These are phyloP conservation scores for Formica exsecta DNA, from an alignment of 1,140 invertebrate genomes.

Conservation along the genomic window DNA sequence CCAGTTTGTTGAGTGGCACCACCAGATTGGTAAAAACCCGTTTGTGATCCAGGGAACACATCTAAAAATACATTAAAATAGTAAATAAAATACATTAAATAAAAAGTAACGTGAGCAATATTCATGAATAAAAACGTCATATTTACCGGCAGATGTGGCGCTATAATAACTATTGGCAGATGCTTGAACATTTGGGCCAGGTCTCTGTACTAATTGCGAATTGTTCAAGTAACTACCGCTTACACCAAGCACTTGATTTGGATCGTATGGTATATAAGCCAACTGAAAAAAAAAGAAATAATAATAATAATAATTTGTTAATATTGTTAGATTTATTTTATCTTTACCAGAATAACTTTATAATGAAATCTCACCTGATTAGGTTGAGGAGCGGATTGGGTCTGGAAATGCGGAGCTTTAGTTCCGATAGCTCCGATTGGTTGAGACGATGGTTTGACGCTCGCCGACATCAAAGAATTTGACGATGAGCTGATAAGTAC, in stretches of 20 bases:
- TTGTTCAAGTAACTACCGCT: slow-evolving; percentile 88
- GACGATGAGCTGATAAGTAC: slow-evolving; percentile 95
- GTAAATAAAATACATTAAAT: background rate
- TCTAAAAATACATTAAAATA: slow-evolving; percentile 72
- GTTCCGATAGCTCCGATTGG: slow-evolving; percentile 94
- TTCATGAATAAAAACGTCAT: background rate
- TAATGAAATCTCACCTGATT: slow-evolving; percentile 83
- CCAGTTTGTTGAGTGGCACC: slow-evolving; percentile 87
- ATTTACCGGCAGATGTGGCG: slow-evolving; percentile 86
- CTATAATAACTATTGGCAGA: slow-evolving; percentile 88
- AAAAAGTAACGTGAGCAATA: background rate
- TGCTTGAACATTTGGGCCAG: slow-evolving; percentile 86
- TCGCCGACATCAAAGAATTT: slow-evolving; percentile 96
- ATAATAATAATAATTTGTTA: background rate
- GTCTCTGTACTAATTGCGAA: slow-evolving; percentile 89
- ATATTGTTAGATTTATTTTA: background rate
- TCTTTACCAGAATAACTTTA: background rate
- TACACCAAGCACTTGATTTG: slow-evolving; percentile 86
- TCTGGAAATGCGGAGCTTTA: slow-evolving; percentile 86
- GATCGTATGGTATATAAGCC: slow-evolving; percentile 87
- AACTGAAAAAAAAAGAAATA: slow-evolving; percentile 77
- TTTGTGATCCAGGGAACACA: slow-evolving; percentile 86
- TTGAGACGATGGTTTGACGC: slow-evolving; percentile 94
- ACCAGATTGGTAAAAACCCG: slow-evolving; percentile 86
- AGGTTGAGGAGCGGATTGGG: slow-evolving; percentile 86